Percentiles rank a stretch among this genome's conserved stretches.
Evolutionary conservation across 1,140 invertebrate genomes (phyloP).

Genomic region (Stegodyphus mimosarum): DNA sequence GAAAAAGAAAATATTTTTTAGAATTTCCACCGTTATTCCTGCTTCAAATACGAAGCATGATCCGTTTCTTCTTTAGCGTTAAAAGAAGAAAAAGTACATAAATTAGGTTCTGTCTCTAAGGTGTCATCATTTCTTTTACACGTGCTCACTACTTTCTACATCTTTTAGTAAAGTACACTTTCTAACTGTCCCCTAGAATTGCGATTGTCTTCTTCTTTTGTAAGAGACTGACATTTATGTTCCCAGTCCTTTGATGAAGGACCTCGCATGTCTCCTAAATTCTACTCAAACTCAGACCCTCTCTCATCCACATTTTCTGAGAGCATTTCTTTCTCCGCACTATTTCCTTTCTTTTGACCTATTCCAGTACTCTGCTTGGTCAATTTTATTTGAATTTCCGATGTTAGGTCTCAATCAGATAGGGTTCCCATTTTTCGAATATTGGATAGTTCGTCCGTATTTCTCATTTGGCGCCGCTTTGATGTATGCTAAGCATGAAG

Average conservation of each 20-base stretch:
- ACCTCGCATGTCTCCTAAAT: slow-evolving; percentile 43
- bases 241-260: slow-evolving; percentile 31
- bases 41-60: no score
- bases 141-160: no score
- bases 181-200: slow-evolving; percentile 9
- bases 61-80: no score
- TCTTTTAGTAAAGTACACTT: neutral
- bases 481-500: no score
- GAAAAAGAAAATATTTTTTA: no score
- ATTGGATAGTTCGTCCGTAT: no score
- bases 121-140: no score
- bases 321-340: neutral
- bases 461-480: no score
- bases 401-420: neutral
- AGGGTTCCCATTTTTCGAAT: neutral
- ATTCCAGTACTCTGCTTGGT: neutral
- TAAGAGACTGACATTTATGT: slow-evolving; percentile 24
- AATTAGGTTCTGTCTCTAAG: no score
- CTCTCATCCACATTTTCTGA: neutral
- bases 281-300: slow-evolving; percentile 34
- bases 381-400: slow-evolving; percentile 15
- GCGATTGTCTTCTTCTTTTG: slow-evolving; percentile 13
- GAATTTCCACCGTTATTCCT: no score
- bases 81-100: no score
- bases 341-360: neutral